Conservation (phyloP, 2,888 invertebrate genomes). For the Latrodectus elegans region DNA sequence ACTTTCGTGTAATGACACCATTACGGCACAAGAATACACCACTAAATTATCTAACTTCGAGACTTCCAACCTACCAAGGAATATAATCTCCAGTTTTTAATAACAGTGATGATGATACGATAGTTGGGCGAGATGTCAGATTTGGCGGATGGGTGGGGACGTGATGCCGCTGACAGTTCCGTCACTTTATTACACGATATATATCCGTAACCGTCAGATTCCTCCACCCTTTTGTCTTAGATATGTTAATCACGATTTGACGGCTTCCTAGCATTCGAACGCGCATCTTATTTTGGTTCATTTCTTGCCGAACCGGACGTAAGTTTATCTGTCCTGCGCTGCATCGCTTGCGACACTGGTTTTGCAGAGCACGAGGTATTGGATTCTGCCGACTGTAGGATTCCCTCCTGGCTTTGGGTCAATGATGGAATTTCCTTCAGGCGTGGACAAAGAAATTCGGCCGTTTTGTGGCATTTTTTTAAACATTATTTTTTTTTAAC, state of each 20-base stretch:
- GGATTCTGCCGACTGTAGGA: not conserved
- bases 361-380: too few species aligned
- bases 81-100: not conserved
- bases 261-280: not conserved
- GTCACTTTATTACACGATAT: constrained; percentile 3
- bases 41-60: too few species aligned
- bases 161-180: not conserved
- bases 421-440: not conserved
- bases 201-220: not conserved
- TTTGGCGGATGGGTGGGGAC: not conserved
- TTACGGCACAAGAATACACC: too few species aligned
- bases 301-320: not conserved
- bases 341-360: too few species aligned
- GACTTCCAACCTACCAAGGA: too few species aligned
- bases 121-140: not conserved
- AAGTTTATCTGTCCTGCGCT: too few species aligned
- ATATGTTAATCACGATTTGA: constrained; percentile 2
- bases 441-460: too few species aligned
- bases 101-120: not conserved
- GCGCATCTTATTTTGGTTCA: too few species aligned
- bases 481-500: too few species aligned
- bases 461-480: too few species aligned
- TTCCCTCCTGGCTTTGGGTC: constrained; percentile 36
- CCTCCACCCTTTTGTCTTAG: not conserved
- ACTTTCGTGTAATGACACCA: too few species aligned